Evolutionary conservation across 2,888 invertebrate species (phyloP), one percentile per base, ranked within the genome.

Genomic region (Dorcus hopei): DNA sequence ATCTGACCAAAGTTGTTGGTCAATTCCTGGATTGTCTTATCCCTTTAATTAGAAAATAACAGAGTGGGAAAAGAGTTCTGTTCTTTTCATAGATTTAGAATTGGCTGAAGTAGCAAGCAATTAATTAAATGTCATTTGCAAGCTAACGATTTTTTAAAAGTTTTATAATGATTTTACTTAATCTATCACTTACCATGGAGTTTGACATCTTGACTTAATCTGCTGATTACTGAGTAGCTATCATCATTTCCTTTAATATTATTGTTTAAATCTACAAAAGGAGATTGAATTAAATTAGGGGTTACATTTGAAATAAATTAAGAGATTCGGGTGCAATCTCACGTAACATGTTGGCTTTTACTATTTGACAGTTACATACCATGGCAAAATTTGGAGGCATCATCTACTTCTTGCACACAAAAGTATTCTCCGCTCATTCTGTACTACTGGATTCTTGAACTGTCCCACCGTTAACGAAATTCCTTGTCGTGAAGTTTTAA

Each of bases 361-460:
- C 6, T 33, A 6, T 33, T 33, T 33, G 26, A 6, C 26, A 33
- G 26, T 33, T 33, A 33, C 26, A 33, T 61, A 65, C 66, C 63
- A 50, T 61, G 59, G 26, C 54, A 53, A 54, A 50, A 65, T 58
- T 57, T 59, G 48, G 62, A 52, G 49, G 61, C 54, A 58, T 68
- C 62, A 4, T 41, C 57, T 40, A 65, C 57, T 52, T 65, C 66
- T 58, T 66, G 67, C 19, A 65, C 61, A 49, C 60, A 62, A 61
- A 63, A 66, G 55, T 66, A 69, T 55, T 66, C 67, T 38, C 64
- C 67, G 50, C 66, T 65, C 68, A 69, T 68, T 38, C 49, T 64
- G 50, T 52, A 52, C 48, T 59, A 58, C 55, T 55, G 55, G 51
- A 55, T 59, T 52, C 52, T 59, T 52, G 51, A 50, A 50, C 52